These are phyloP conservation scores for Pagetopsis macropterus DNA, from an alignment of 2,797 vertebrate genomes.

Conservation along the genomic window DNA sequence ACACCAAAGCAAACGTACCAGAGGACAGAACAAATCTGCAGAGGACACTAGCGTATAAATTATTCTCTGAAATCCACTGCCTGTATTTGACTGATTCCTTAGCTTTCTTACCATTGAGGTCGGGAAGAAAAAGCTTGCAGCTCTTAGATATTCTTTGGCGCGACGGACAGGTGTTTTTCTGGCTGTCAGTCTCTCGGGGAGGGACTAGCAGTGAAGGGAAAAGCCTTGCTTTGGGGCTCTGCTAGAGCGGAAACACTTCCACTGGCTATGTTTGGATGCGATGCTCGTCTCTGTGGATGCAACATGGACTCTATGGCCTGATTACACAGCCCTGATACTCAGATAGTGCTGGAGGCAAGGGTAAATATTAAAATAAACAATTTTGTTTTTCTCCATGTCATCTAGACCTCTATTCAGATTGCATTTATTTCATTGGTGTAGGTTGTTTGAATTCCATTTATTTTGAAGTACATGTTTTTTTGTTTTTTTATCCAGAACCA, in stretches of 20 bases:
- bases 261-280: constrained; percentile 67
- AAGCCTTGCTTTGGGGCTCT: constrained; percentile 57
- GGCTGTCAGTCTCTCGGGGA: constrained; percentile 55
- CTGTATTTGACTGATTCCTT: constrained; percentile 32
- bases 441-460: constrained; percentile 21
- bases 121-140: constrained; percentile 40
- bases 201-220: constrained; percentile 56
- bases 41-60: constrained; percentile 32
- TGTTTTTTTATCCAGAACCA: not conserved
- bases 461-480: constrained; percentile 15
- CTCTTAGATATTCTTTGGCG: constrained; percentile 30
- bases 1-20: constrained; percentile 48
- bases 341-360: constrained; percentile 80
- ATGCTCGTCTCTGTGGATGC: constrained; percentile 75
- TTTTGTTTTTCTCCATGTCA: constrained; percentile 39
- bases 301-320: constrained; percentile 73
- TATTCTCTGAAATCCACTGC: constrained; percentile 24
- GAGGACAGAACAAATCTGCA: constrained; percentile 43
- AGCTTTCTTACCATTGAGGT: constrained; percentile 34
- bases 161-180: constrained; percentile 62
- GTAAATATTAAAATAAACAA: constrained; percentile 70
- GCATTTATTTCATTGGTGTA: constrained; percentile 21
- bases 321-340: constrained; percentile 74
- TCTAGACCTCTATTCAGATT: constrained; percentile 17
- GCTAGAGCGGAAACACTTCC: constrained; percentile 59